These are phyloP conservation scores for Paragorgia papillata DNA, from an alignment of 92 coral and sea anemone genomes.

Conservation along the genomic window DNA sequence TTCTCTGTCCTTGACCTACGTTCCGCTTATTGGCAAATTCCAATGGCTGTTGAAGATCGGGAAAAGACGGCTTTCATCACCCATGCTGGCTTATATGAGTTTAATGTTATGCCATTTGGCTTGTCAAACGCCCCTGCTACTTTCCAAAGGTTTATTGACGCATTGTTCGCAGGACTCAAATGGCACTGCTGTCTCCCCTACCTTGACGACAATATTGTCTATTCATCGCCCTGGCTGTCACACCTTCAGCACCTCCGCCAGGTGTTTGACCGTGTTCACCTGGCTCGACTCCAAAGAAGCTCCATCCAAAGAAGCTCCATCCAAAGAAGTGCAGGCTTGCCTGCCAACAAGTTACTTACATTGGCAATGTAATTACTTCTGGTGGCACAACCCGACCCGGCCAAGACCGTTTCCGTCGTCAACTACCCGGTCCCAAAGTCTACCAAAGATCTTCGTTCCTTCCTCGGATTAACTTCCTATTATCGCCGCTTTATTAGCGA, in stretches of 20 bases:
- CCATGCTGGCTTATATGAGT: background rate
- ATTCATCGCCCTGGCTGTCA: background rate
- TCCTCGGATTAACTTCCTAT: conserved; percentile 62
- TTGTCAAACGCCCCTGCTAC: conserved; percentile 6
- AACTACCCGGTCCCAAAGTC: conserved; percentile 62
- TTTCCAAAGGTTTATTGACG: background rate
- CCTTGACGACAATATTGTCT: conserved; percentile 1
- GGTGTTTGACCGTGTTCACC: conserved; percentile 12
- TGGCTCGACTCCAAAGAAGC: conserved; percentile 6
- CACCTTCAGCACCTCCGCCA: conserved; percentile 26
- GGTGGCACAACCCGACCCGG: conserved; percentile 66
- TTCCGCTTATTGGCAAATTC: background rate
- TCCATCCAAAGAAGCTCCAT: no score
- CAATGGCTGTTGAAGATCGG: background rate
- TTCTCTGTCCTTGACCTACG: background rate
- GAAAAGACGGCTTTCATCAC: conserved; percentile 2
- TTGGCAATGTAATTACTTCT: no score
- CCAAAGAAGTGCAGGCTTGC: conserved; percentile 59
- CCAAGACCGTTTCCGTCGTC: conserved; percentile 53
- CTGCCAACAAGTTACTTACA: conserved; percentile 49
- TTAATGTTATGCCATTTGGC: background rate
- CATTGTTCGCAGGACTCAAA: background rate
- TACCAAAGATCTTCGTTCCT: conserved; percentile 57
- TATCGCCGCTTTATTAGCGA: conserved; percentile 60
- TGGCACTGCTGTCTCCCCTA: background rate